Conservation (phyloP, 1,140 invertebrate genomes). For the Tetranychus urticae region DNA sequence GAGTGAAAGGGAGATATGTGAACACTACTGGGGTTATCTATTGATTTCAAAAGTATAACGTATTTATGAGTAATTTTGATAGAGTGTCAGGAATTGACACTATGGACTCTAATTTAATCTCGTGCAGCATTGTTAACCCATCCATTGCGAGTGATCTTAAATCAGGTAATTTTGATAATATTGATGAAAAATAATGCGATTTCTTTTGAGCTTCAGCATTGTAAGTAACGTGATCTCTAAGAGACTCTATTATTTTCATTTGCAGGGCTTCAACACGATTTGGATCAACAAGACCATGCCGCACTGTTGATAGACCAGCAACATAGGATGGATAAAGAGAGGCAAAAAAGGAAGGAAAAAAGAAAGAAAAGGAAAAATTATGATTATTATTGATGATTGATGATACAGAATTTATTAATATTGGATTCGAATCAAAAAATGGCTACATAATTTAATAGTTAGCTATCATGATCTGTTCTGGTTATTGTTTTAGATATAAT, state of each 20-base stretch:
- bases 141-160: slow-evolving; percentile 69
- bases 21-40: too few relatives aligned
- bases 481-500: too few relatives aligned
- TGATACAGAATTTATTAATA: not conserved
- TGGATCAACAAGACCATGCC: slow-evolving; percentile 71
- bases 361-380: not conserved
- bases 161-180: slow-evolving; percentile 71
- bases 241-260: slow-evolving; percentile 77
- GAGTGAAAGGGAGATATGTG: too few relatives aligned
- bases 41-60: too few relatives aligned
- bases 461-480: too few relatives aligned
- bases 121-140: slow-evolving; percentile 23
- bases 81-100: too few relatives aligned
- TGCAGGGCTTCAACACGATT: slow-evolving; percentile 75
- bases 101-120: too few relatives aligned
- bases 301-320: slow-evolving; percentile 30
- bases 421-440: too few relatives aligned
- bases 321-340: slow-evolving; percentile 13
- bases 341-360: not conserved
- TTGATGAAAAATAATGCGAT: slow-evolving; percentile 67
- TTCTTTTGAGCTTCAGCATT: slow-evolving; percentile 65
- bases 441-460: too few relatives aligned
- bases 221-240: slow-evolving; percentile 81
- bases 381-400: not conserved
- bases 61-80: too few relatives aligned